Evolutionary conservation across 2,113 vertebrate genomes (phyloP).

Genomic region (Seriola quinqueradiata): DNA sequence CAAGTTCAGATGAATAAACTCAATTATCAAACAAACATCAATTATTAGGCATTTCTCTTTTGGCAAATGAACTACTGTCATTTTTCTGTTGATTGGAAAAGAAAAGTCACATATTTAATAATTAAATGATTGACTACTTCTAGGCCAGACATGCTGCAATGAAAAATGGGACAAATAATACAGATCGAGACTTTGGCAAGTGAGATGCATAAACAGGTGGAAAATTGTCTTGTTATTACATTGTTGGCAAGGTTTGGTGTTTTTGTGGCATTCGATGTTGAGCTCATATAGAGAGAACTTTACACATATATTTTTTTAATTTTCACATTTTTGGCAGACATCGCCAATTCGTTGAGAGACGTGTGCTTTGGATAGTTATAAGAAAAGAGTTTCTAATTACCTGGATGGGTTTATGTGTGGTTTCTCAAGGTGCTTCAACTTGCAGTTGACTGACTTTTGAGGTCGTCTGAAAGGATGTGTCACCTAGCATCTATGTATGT

Average conservation of each 20-base stretch:
- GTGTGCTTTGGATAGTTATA: background rate
- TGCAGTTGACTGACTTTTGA: background rate
- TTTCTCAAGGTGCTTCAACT: background rate
- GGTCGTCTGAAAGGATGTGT: background rate
- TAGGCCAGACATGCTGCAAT: background rate
- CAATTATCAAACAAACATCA: too few relatives aligned
- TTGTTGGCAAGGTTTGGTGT: background rate
- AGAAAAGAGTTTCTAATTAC: background rate
- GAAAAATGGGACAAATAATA: background rate
- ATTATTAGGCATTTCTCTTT: too few relatives aligned
- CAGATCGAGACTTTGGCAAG: background rate
- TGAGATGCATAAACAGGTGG: background rate
- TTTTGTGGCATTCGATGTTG: background rate
- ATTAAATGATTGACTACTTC: too few relatives aligned
- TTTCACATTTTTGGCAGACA: background rate
- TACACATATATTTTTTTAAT: background rate
- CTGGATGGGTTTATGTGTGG: background rate
- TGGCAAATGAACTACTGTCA: too few relatives aligned
- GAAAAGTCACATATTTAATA: too few relatives aligned
- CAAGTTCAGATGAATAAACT: background rate
- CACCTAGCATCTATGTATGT: too few relatives aligned
- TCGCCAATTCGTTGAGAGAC: background rate
- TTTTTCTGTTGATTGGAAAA: too few relatives aligned
- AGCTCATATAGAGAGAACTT: background rate
- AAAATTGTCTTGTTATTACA: background rate